phyloP scores from a whole-genome alignment of 2,888 invertebrate species.

The Agrotis ipsilon region DNA sequence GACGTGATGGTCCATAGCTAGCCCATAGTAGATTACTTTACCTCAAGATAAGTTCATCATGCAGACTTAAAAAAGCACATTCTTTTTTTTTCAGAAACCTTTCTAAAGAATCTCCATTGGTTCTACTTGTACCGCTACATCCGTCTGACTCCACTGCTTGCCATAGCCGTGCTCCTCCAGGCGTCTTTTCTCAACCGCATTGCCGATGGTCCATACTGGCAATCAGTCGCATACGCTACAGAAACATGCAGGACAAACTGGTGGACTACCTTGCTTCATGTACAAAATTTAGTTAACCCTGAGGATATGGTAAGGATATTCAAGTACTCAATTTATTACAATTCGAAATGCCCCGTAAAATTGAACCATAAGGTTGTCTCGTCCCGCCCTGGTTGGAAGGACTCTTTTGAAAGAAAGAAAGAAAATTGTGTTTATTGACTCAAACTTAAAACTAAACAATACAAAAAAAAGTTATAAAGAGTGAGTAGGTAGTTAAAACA shows the following conservation, averaged over 20 bases:
- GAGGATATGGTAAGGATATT: constrained; percentile 6
- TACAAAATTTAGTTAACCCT: constrained; percentile 72
- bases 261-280: constrained; percentile 77
- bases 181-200: constrained; percentile 6
- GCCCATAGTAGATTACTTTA: not conserved
- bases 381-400: too few relatives aligned
- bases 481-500: too few relatives aligned
- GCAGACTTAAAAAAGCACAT: not conserved
- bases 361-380: too few relatives aligned
- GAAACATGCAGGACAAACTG: constrained; percentile 65
- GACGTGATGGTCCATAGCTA: too few relatives aligned
- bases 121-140: constrained; percentile 15
- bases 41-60: not conserved
- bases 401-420: too few relatives aligned
- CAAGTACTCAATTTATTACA: too few relatives aligned
- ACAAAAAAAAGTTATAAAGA: too few relatives aligned
- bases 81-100: not conserved
- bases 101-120: constrained; percentile 13
- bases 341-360: too few relatives aligned
- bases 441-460: too few relatives aligned
- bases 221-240: not conserved
- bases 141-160: not conserved
- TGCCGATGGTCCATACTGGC: constrained; percentile 5
- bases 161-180: constrained; percentile 4
- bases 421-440: too few relatives aligned